Conservation (phyloP, 2,113 vertebrate genomes). For the Paedocypris sp. region DNA sequence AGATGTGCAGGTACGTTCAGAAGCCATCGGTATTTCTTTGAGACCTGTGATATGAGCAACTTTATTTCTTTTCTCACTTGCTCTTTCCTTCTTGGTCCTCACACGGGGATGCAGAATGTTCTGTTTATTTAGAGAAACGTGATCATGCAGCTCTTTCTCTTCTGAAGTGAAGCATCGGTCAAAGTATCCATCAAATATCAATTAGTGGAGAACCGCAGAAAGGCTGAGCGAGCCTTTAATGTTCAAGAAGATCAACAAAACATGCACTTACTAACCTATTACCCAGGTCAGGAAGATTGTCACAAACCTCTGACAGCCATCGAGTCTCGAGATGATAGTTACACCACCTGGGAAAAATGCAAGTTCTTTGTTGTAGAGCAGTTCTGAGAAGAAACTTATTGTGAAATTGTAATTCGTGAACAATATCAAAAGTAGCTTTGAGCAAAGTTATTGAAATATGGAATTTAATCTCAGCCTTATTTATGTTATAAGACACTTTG, state of each 20-base stretch:
- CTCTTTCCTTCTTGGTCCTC: conserved; percentile 14
- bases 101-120: conserved; percentile 34
- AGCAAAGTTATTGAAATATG: no score
- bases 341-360: background rate
- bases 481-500: no score
- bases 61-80: background rate
- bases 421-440: no score
- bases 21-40: background rate
- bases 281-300: conserved; percentile 20
- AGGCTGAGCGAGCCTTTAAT: conserved; percentile 15
- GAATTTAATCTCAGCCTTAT: no score
- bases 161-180: background rate
- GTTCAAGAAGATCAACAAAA: conserved; percentile 25
- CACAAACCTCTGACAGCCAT: background rate
- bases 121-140: conserved; percentile 24
- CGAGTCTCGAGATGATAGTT: background rate
- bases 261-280: conserved; percentile 25
- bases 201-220: conserved; percentile 36
- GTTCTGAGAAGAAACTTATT: background rate
- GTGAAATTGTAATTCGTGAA: no score
- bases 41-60: background rate
- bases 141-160: conserved; percentile 12
- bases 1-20: conserved; percentile 29
- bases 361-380: background rate
- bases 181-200: conserved; percentile 32